Evolutionary conservation across 2,113 vertebrate genomes (phyloP), one percentile per base, ranked within the genome.

Genomic region (Alligator sinensis): DNA sequence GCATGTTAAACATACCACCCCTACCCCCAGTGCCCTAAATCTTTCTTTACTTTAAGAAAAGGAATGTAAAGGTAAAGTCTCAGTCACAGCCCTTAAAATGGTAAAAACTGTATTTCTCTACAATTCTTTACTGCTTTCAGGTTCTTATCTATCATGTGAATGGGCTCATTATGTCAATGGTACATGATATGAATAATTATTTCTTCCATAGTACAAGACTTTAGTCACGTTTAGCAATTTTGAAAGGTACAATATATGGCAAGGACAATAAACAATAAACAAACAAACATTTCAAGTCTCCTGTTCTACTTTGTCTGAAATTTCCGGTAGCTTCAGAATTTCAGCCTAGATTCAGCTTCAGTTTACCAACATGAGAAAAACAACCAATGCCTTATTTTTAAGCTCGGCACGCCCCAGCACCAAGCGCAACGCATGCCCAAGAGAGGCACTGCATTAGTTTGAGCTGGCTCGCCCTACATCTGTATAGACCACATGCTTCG

Each of bases 1-100:
- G 75, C 38, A 93, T 72, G 47, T 79, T 70, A 82, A 93, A 91
- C 66, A 92, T 77, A 75, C 88, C 87, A 96, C 83, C 85, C 80
- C 93, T 88, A 91, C 93, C 13, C 47, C 3, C 14, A 59, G 79
- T 90, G 90, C 86, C 80, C 92, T 91, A 95, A 95, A 95, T 93
- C 96, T 96, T 81, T 62, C 88, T 97, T 97, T 95, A 75, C 87
- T 88, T 86, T 94, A 95, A 95, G 84, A 62, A 62, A 62, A 24
- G 21, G 22, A 62, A 62, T 11, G 25, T 25, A 24, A 25, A 62
- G 61, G 4, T 24, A 25, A 62, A 84, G 94, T 87, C 91, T 88
- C 96, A 96, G 89, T 85, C 86, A 92, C 91, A 96, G 91, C 82
- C 82, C 95, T 92, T 62, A 95, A 63, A 77, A 78, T 0, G 10